Base-by-base conservation (phyloP, 53 echinoderm and acorn worm genomes). In the Zoroaster sp. region DNA sequence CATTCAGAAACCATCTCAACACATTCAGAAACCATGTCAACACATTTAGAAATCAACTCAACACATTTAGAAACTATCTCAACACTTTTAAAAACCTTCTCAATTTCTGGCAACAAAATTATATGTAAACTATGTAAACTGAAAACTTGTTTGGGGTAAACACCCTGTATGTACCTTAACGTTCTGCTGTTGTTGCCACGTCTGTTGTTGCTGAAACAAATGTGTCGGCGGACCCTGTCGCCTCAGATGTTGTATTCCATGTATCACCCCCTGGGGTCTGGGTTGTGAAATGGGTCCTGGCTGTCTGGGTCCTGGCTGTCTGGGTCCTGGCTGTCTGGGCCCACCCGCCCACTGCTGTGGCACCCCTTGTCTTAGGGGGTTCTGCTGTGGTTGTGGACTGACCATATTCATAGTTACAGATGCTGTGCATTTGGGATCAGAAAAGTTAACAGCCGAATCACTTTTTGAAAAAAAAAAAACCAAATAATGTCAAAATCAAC, bases 141-240 rank as follows among this genome's bases (percentile, higher is more conserved):
- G 39, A 42, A 75, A 8, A 18, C n/a, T 75, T 42, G 41, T 43
- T 41, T 42, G 15, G 35, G 15, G 69, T 20, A 42, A 38, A 0
- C 3, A 18, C 11, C 3, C 35, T 82, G 12, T 28, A 13, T 43
- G n/a, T 33, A 92, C 88, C 68, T 92, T 88, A 31, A 92, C 89
- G 35, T 88, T 89, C 74, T 88, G 59, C 38, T 92, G 88, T 18
- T 92, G 88, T 53, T 92, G 81, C 88, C 92, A 88, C 40, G 88
- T 88, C 51, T 86, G 86, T n/a, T 86, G 86, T n/a, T 79, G 69
- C 10, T 82, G 82, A 21, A 66, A 86, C n/a, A 73, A 74, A 31
- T 89, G 89, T 12, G 72, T 42, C 17, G 65, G 86, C 18, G 72
- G 82, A 34, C 3, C 40, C 6, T 63, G 78, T 32, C 40, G 74